Percentiles rank a stretch among this genome's conserved stretches.
phyloP scores from a whole-genome alignment of 1,140 invertebrate species.

The Eueides isabella region DNA sequence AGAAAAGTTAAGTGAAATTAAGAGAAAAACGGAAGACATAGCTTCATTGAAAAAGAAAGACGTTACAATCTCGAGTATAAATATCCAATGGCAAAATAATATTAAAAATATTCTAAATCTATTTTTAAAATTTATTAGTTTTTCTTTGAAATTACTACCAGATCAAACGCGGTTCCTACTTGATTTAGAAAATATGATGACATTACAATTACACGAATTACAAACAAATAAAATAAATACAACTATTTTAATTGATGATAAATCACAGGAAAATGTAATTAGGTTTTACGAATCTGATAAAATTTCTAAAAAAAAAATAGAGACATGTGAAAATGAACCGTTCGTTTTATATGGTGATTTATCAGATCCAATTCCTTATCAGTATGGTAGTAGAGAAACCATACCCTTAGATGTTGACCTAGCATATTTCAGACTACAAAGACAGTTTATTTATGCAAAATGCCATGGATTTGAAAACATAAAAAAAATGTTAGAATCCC shows the following conservation, averaged over 20 bases:
- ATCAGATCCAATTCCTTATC: conserved; percentile 48
- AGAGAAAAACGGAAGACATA: conserved; percentile 55
- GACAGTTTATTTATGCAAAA: conserved; percentile 70
- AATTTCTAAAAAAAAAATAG: too few relatives aligned
- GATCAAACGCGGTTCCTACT: conserved; percentile 73
- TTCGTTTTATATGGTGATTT: conserved; percentile 61
- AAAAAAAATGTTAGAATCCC: conserved; percentile 57
- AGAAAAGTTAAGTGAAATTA: conserved; percentile 58
- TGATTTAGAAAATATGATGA: conserved; percentile 69
- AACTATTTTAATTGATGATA: conserved; percentile 57
- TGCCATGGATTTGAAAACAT: conserved; percentile 69
- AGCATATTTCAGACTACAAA: conserved; percentile 58
- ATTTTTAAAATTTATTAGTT: conserved; percentile 74
- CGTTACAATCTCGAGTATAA: conserved; percentile 52
- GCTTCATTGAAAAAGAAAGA: conserved; percentile 53
- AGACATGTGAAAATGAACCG: conserved; percentile 54
- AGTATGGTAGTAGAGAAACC: conserved; percentile 68
- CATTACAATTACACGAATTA: conserved; percentile 72
- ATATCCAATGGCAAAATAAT: conserved; percentile 69
- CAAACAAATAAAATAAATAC: conserved; percentile 46
- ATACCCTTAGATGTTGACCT: conserved; percentile 63
- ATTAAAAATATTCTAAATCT: conserved; percentile 66
- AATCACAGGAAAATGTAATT: conserved; percentile 52
- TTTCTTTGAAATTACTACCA: conserved; percentile 67
- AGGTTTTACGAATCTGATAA: conserved; percentile 49